Percentiles rank a stretch among this genome's conserved stretches.
Evolutionary conservation across 2,888 invertebrate genomes (phyloP).

Genomic region (Drosophila meridiana): DNA sequence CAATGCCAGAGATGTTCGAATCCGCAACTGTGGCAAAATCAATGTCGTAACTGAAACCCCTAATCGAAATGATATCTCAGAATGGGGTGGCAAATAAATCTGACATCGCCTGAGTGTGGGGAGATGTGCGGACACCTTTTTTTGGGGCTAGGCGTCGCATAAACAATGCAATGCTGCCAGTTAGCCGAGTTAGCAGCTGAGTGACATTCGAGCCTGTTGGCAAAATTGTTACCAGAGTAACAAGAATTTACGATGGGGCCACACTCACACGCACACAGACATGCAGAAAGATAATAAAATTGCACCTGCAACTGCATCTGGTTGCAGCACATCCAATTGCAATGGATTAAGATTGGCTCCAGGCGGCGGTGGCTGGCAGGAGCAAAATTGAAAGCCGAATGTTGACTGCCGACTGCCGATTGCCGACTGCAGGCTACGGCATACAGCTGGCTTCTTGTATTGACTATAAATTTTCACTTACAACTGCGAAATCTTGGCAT

Average conservation of each 20-base stretch:
- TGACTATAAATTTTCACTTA: constrained; percentile 76
- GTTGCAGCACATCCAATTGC: constrained; percentile 13
- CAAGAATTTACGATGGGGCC: constrained; percentile 77
- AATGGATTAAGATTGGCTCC: background rate
- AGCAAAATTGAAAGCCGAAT: constrained; percentile 49
- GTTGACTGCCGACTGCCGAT: constrained; percentile 23
- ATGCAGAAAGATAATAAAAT: constrained; percentile 57
- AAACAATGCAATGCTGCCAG: constrained; percentile 73
- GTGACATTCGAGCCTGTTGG: constrained; percentile 47
- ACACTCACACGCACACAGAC: constrained; percentile 44
- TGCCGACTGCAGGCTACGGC: background rate
- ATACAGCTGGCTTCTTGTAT: constrained; percentile 48
- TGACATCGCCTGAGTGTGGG: constrained; percentile 60
- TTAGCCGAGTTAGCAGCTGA: constrained; percentile 48
- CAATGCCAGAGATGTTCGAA: constrained; percentile 6
- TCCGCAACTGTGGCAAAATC: constrained; percentile 12
- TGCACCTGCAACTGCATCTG: constrained; percentile 54
- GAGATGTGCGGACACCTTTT: constrained; percentile 57
- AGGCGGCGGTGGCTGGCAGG: background rate
- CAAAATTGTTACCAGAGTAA: constrained; percentile 50
- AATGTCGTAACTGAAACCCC: constrained; percentile 28
- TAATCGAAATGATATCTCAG: constrained; percentile 13
- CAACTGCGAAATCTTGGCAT: constrained; percentile 55
- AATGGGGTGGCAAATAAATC: constrained; percentile 63
- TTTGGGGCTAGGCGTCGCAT: constrained; percentile 49